Evolutionary conservation across 1,140 invertebrate species (phyloP), one percentile per base, ranked within the genome.

Genomic region (Gryon sp.): DNA sequence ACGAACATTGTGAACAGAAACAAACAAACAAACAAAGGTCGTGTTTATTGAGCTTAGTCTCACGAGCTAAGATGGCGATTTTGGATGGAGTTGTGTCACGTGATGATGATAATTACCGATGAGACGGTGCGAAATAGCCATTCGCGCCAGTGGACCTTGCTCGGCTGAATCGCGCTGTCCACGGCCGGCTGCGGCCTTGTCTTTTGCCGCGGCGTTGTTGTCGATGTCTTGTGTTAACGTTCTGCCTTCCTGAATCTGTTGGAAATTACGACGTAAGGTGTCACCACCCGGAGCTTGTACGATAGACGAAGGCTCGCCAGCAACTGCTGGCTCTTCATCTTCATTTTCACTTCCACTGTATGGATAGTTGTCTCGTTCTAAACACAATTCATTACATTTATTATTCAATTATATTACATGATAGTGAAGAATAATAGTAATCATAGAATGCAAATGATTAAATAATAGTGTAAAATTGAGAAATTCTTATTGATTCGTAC

Each of bases 221-320:
- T 76, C 74, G 24, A 85, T 87, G 38, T 90, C 92, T 66, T 91
- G 90, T 18, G 90, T 90, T 36, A 93, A 81, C 50, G 91, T 93
- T 80, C 95, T 89, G 26, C 95, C 94, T 88, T 97, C 96, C 87
- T 99, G 97, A 69, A 99, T 98, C 86, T 98, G 96, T 86, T 98
- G 97, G 92, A 99, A 99, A 89, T 98, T 98, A 53, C 96, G 92
- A n/a, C 96, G 91, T 41, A 98, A 89, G 5, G 97, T 97, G 87
- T 98, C 95, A 36, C 96, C 96, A 55, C 95, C 94, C 4, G 95
- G 94, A 32, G 94, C 94, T 84, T 96, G 95, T 68, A 97, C 92
- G 77, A 97, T 97, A 11, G 95, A 96, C 30, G 95, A 96, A 1
- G 95, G 95, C 86, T 97, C 96, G 1, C 95, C 95, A 4, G 95